These are phyloP conservation scores for Cephalopterus ornatus DNA, from an alignment of 2,113 vertebrate genomes.

Conservation along the genomic window DNA sequence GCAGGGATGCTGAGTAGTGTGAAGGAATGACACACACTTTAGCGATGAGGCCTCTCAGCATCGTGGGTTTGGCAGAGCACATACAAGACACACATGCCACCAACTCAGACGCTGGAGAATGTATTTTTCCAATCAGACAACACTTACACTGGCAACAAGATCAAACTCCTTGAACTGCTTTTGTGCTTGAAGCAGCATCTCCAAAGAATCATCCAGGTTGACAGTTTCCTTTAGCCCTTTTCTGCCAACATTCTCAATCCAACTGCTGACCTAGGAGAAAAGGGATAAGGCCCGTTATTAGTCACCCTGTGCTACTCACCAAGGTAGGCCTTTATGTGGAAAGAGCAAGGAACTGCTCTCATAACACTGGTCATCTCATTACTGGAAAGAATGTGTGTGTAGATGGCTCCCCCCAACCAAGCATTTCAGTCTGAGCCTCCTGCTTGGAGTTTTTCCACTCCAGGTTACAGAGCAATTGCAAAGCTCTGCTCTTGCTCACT, in stretches of 20 bases:
- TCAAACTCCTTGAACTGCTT: conserved; percentile 81
- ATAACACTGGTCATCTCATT: neutral
- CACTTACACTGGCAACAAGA: conserved; percentile 76
- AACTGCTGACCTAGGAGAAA: conserved; percentile 76
- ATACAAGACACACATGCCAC: neutral
- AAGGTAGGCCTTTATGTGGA: neutral
- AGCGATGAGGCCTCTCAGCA: neutral
- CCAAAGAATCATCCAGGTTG: conserved; percentile 77
- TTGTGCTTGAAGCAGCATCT: conserved; percentile 74
- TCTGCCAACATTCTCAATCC: conserved; percentile 83
- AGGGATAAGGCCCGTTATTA: neutral
- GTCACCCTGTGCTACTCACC: neutral
- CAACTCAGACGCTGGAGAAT: neutral
- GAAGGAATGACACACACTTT: neutral
- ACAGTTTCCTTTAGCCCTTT: conserved; percentile 69
- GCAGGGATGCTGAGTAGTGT: neutral
- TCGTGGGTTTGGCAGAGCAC: neutral
- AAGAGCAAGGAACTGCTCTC: neutral
- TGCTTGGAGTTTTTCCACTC: conserved; percentile 17
- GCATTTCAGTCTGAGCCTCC: neutral
- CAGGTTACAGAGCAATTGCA: neutral
- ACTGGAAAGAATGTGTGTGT: neutral
- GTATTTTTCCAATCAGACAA: neutral
- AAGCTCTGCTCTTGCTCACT: conserved; percentile 19
- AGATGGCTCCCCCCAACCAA: neutral